Percentiles rank a stretch among this genome's conserved stretches.
These are phyloP conservation scores for Rhimphoctona megacephalus DNA, from an alignment of 2,888 invertebrate genomes.

Conservation along the genomic window DNA sequence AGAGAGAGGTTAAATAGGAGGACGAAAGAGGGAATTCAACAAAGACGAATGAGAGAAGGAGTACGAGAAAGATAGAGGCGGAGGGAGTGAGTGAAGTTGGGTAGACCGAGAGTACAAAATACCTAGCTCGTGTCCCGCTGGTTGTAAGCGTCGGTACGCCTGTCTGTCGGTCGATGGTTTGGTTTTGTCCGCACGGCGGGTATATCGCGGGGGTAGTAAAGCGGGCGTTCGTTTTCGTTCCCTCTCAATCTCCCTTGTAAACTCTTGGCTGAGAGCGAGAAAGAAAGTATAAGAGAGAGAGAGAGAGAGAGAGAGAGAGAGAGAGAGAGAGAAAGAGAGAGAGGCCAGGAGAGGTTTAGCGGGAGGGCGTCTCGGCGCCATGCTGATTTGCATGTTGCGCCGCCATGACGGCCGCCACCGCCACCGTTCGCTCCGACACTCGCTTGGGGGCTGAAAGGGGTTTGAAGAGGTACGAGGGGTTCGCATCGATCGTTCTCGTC, in stretches of 20 bases:
- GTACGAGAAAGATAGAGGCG: conserved; percentile 42
- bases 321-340: conserved; percentile 69
- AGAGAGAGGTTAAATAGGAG: neutral
- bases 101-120: conserved; percentile 76
- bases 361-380: conserved; percentile 86
- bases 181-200: conserved; percentile 79
- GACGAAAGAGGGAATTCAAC: conserved; percentile 37
- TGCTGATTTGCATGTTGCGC: conserved; percentile 88
- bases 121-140: conserved; percentile 78
- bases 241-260: conserved; percentile 32
- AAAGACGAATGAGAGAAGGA: conserved; percentile 30
- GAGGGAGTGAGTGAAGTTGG: conserved; percentile 65
- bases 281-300: conserved; percentile 65
- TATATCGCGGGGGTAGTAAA: conserved; percentile 68
- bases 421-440: conserved; percentile 72
- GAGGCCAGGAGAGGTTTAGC: conserved; percentile 70
- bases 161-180: conserved; percentile 82
- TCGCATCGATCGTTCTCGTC: conserved; percentile 86
- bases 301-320: conserved; percentile 65
- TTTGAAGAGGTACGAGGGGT: conserved; percentile 82
- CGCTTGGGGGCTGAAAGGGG: conserved; percentile 77
- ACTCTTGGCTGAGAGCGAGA: conserved; percentile 59
- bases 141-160: conserved; percentile 76
- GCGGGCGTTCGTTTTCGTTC: conserved; percentile 54
- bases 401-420: conserved; percentile 86